Conservation (phyloP, 1,140 invertebrate species). For the Trinorchestia longiramus region DNA sequence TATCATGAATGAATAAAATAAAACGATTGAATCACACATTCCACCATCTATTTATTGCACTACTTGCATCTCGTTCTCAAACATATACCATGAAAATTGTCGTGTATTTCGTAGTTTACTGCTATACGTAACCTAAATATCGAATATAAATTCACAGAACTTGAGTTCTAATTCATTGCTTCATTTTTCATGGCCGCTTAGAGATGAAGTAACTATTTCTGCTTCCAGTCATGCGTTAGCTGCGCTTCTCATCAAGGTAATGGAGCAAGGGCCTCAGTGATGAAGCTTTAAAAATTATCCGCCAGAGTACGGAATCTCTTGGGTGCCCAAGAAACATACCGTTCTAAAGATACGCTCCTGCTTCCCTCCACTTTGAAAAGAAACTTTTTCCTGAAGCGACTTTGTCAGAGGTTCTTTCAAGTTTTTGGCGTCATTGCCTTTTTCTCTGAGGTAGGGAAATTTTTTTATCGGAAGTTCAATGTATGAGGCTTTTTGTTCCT, state of each 20-base stretch:
- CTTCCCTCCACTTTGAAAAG: background rate
- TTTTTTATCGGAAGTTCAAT: background rate
- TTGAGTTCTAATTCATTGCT: background rate
- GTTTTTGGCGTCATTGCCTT: background rate
- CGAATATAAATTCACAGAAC: background rate
- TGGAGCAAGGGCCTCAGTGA: background rate
- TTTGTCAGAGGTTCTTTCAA: background rate
- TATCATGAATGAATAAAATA: background rate
- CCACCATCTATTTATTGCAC: background rate
- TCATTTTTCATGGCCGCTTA: background rate
- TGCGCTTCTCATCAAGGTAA: background rate
- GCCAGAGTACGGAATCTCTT: background rate
- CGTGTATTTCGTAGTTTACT: background rate
- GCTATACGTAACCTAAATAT: background rate
- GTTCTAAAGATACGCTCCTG: background rate
- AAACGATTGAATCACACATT: background rate
- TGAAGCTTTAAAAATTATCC: background rate
- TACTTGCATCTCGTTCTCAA: background rate
- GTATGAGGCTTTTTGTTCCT: background rate
- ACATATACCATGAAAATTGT: background rate
- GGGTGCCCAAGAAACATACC: background rate
- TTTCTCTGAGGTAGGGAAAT: background rate
- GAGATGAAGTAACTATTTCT: background rate
- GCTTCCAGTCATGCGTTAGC: background rate
- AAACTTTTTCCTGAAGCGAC: background rate